phyloP scores from a whole-genome alignment of 2,113 vertebrate species.

The Erinaceus europaeus region DNA sequence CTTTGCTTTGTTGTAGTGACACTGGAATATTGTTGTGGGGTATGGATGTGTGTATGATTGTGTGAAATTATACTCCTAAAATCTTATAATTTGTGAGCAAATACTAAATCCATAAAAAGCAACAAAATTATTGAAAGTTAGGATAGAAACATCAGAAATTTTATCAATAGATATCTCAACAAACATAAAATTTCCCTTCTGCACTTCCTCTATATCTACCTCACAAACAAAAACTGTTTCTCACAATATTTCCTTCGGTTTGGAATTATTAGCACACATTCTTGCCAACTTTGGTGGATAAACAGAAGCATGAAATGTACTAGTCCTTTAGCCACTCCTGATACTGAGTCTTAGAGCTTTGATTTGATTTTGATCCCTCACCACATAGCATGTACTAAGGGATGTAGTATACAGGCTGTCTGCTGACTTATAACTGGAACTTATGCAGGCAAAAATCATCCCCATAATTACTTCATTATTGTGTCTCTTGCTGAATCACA shows the following conservation, averaged over 20 bases:
- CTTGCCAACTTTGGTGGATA: slow-evolving; percentile 69
- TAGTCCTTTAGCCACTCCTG: slow-evolving; percentile 68
- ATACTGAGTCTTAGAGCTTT: slow-evolving; percentile 76
- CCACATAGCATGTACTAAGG: slow-evolving; percentile 59
- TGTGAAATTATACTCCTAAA: no score
- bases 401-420: slow-evolving; percentile 72
- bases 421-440: slow-evolving; percentile 79
- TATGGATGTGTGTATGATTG: no score
- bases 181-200: background rate
- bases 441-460: slow-evolving; percentile 65
- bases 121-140: slow-evolving; percentile 30
- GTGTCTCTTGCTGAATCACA: slow-evolving; percentile 54
- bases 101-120: slow-evolving; percentile 60
- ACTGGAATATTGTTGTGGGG: no score
- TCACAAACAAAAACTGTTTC: slow-evolving; percentile 15
- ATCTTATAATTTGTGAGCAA: no score
- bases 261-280: slow-evolving; percentile 67
- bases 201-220: rapidly evolving
- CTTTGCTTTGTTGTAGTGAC: no score
- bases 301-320: slow-evolving; percentile 59
- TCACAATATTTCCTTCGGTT: slow-evolving; percentile 54
- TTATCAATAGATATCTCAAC: background rate
- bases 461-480: slow-evolving; percentile 69
- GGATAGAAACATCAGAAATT: slow-evolving; percentile 11
- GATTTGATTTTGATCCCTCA: slow-evolving; percentile 84